phyloP scores from a whole-genome alignment of 2,113 vertebrate species.

The Chamaea fasciata region DNA sequence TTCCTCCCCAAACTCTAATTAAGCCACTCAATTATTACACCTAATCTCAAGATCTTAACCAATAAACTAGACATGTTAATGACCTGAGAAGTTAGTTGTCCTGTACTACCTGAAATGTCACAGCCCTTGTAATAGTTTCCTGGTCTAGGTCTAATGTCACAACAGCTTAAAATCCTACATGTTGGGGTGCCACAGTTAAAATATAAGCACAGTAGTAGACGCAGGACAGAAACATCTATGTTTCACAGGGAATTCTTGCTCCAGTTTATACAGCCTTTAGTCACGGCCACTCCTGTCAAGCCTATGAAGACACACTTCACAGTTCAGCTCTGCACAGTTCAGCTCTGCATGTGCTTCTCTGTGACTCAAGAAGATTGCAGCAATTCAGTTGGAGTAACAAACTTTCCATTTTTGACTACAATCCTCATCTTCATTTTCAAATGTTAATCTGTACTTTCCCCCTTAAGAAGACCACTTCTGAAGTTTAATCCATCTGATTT shows the following conservation, averaged over 20 bases:
- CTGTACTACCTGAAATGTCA: background rate
- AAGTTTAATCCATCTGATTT: background rate
- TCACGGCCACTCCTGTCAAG: background rate
- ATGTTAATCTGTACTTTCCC: background rate
- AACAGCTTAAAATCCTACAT: background rate
- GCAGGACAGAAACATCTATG: background rate
- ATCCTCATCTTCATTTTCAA: background rate
- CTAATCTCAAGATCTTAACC: background rate
- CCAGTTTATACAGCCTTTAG: background rate
- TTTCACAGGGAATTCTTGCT: background rate
- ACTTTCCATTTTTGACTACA: background rate
- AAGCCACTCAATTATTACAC: background rate
- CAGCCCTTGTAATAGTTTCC: background rate
- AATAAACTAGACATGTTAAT: background rate
- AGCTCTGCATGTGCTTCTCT: background rate
- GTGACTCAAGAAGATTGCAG: background rate
- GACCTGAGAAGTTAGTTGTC: background rate
- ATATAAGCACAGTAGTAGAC: background rate
- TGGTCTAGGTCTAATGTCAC: background rate
- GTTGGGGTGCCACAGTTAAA: background rate
- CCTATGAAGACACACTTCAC: background rate
- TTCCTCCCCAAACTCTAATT: background rate
- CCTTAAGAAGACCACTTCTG: background rate
- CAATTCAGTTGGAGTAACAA: fast-evolving
- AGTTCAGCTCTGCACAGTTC: background rate